Evolutionary conservation across 2,113 vertebrate species (phyloP), one percentile per base, ranked within the genome.

Genomic region (Noctilio leporinus): DNA sequence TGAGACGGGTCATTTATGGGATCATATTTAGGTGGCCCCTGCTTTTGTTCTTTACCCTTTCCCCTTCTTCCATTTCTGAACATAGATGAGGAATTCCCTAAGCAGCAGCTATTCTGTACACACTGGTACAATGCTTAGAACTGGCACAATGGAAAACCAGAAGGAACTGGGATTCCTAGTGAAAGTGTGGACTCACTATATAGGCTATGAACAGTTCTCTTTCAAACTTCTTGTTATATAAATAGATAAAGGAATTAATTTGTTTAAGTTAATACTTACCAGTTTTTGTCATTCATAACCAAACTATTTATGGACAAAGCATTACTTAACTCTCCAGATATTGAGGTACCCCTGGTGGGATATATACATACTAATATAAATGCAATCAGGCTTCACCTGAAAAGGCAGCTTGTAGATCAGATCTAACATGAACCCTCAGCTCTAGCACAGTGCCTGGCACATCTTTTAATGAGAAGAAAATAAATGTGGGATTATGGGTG

Each of bases 401-500:
- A 67, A 5, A 51, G 7, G 3, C 24, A 28, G 1, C 24, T 35
- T 19, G 4, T 33, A 49, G 10, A 55, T 33, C 47, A 69, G 38
- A 40, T 62, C 47, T 26, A 26, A 8, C 7, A 35, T 35, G 17
- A 73, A 51, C 47, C 83, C 30, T 10, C n/a, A 86, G 83, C 16
- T 10, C 45, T 35, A 86, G 51, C 40, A 59, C 80, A 78, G 64
- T 47, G 26, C 65, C 69, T 53, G 43, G 51, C 24, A 86, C 80
- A 76, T 47, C 69, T 35, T 70, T 86, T 87, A 82, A 73, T 65
- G n/a, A 89, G 15, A 35, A 82, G 19, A 78, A 94, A 89, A 22
- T 77, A 28, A 82, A 65, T 94, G 64, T 80, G 78, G 47, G 51
- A 70, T 97, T 96, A 76, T 95, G 77, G 84, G 93, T 95, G 55